Conservation (phyloP, 2,888 invertebrate species). For the Melanostoma scalare region DNA sequence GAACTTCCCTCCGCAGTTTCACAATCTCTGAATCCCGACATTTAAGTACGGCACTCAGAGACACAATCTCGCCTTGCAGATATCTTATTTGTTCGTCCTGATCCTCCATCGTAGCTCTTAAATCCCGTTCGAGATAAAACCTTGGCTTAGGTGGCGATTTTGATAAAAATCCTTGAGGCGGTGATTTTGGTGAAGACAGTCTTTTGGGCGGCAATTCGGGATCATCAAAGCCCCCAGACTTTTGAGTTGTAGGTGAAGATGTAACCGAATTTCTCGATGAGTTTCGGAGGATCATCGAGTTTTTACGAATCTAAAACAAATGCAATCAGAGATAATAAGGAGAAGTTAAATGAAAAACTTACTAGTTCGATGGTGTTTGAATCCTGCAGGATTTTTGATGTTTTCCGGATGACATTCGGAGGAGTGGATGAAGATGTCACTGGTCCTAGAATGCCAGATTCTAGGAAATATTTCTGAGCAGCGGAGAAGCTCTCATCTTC, state of each 20-base stretch:
- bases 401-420: conserved; percentile 75
- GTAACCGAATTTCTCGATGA: conserved; percentile 49
- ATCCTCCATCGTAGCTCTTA: conserved; percentile 74
- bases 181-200: conserved; percentile 46
- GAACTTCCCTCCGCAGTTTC: conserved; percentile 86
- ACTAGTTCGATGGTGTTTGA: conserved; percentile 77
- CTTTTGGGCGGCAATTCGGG: conserved; percentile 36
- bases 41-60: conserved; percentile 83
- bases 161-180: conserved; percentile 45
- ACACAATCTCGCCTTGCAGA: conserved; percentile 84
- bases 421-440: conserved; percentile 65
- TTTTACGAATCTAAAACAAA: conserved; percentile 74
- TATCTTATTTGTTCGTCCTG: conserved; percentile 81
- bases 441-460: conserved; percentile 78
- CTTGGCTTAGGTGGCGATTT: conserved; percentile 41
- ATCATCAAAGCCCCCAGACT: conserved; percentile 45
- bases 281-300: conserved; percentile 75
- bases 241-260: conserved; percentile 48
- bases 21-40: conserved; percentile 84
- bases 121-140: conserved; percentile 21
- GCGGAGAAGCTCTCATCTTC: conserved; percentile 74
- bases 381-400: conserved; percentile 78
- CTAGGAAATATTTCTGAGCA: conserved; percentile 77
- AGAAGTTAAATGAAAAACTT: conserved; percentile 35
- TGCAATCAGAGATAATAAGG: conserved; percentile 23